Base-by-base conservation (phyloP, 1,140 invertebrate species). In the Ruditapes philippinarum region DNA sequence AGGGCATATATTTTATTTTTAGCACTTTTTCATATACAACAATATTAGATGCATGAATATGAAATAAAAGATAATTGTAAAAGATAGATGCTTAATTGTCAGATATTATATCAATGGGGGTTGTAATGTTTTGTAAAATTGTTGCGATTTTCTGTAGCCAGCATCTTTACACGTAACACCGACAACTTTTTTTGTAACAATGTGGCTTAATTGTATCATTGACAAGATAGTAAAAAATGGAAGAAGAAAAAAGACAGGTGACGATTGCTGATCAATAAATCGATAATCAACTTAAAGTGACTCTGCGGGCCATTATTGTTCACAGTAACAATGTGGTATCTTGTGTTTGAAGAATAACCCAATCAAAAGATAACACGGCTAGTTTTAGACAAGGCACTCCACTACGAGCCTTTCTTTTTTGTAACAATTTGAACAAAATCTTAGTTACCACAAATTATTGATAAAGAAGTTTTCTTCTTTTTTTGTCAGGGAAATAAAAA, bases 221-320 rank as follows among this genome's bases (percentile, higher is more conserved):
- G 74, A 78, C 74, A 51, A 51, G 42, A 78, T 78, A 36, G 42
- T 51, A 70, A 49, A 82, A 60, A n/a, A n/a, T n/a, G n/a, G n/a
- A n/a, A n/a, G n/a, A n/a, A n/a, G n/a, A n/a, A n/a, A n/a, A 42
- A 54, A 33, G 73, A 57, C 84, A 78, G 84, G 73, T 78, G 84
- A 76, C 25, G 38, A 74, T 4, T 28, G 22, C 31, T 22, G 51
- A 76, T 78, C 84, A 74, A 86, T 86, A 76, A 76, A 86, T 86
- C 84, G 49, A 86, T 86, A 51, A 86, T 45, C 49, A 54, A 70
- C 22, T 28, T 54, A 7, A n/a, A 22, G 25, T 19, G 1, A 9
- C 74, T 33, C 74, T 31, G 74, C 74, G 42, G 49, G 74, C 49
- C 45, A 78, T 78, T 78, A 78, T 78, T 78, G 74, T 78, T 78